Evolutionary conservation across 2,797 vertebrate genomes (phyloP), one percentile per base, ranked within the genome.

Genomic region (Pangasius mekongensis): DNA sequence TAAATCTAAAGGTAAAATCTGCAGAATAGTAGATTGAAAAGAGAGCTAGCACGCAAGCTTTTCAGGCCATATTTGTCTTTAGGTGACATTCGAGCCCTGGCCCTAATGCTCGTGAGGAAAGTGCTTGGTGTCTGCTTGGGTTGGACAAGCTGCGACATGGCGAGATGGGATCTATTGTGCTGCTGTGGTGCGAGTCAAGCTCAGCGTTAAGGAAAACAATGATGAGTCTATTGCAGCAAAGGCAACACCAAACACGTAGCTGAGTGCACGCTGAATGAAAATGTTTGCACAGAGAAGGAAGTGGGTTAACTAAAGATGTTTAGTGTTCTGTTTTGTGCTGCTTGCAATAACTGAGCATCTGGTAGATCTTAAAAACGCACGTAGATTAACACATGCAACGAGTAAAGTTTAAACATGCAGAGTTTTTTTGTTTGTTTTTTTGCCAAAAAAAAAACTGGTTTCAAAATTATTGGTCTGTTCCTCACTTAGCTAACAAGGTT

Each of bases 161-260:
- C 64, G 66, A 74, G 88, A 88, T 83, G 58, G 85, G 71, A 52
- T 71, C 80, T 67, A 87, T 91, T 90, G 91, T 91, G 66, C 52
- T 52, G 89, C 83, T 85, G 52, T 30, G 62, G n/a, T 27, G 33
- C 39, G 39, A 78, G 36, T 86, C 84, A 47, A 6, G 49, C 64
- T 83, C 66, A 39, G 87, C 36, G 71, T 24, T 2, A 67, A 89
- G 67, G 49, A 66, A 36, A 66, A 88, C 58, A 89, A 89, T 6
- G 73, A 89, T 52, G 18, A 69, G 36, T 13, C 74, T 84, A 24
- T 47, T 83, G 85, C 30, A 47, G 33, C 52, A 80, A 58, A 36
- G 16, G 6, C n/a, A 56, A 78, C 76, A 56, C 33, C 56, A n/a
- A 18, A 27, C 33, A 39, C 14, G 0, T 20, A 54, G 27, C 56